Evolutionary conservation across 2,113 vertebrate genomes (phyloP).

Genomic region (Corynorhinus townsendii): DNA sequence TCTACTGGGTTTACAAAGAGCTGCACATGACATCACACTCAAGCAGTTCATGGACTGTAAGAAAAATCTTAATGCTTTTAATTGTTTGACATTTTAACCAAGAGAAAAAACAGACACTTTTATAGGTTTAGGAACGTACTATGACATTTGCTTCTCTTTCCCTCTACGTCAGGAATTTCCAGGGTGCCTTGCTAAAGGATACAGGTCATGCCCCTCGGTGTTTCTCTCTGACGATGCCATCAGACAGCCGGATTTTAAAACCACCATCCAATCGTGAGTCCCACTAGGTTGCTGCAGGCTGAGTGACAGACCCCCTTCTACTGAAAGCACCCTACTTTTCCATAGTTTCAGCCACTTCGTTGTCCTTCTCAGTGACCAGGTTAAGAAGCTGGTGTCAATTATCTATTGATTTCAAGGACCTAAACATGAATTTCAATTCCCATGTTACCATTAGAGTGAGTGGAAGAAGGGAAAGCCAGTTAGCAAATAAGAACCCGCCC

Average conservation of each 20-base stretch:
- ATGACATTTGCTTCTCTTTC: slow-evolving; percentile 57
- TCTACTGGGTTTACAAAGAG: not conserved
- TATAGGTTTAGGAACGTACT: slow-evolving; percentile 55
- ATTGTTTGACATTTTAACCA: slow-evolving; percentile 62
- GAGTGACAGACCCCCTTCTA: slow-evolving; percentile 47
- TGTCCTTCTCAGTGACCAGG: slow-evolving; percentile 25
- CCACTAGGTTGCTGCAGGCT: slow-evolving; percentile 53
- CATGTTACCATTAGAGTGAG: slow-evolving; percentile 1
- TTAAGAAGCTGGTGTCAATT: slow-evolving; percentile 20
- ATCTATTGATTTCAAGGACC: slow-evolving; percentile 28
- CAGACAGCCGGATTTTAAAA: slow-evolving; percentile 88
- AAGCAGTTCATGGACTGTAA: slow-evolving; percentile 26
- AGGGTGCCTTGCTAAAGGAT: slow-evolving; percentile 86
- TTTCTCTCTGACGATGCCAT: slow-evolving; percentile 90
- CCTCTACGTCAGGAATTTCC: slow-evolving; percentile 81
- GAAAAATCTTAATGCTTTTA: slow-evolving; percentile 56
- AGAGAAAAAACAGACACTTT: slow-evolving; percentile 45
- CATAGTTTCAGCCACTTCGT: slow-evolving; percentile 13
- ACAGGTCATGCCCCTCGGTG: slow-evolving; percentile 89
- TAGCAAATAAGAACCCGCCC: slow-evolving; percentile 33
- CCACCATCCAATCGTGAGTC: slow-evolving; percentile 90
- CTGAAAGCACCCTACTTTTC: slow-evolving; percentile 7
- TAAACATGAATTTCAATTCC: slow-evolving; percentile 32
- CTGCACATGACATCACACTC: not conserved
- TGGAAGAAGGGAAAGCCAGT: slow-evolving; percentile 22